Percentiles rank a stretch among this genome's conserved stretches.
phyloP scores from a whole-genome alignment of 2,888 invertebrate species.

The Cataglyphis livida region DNA sequence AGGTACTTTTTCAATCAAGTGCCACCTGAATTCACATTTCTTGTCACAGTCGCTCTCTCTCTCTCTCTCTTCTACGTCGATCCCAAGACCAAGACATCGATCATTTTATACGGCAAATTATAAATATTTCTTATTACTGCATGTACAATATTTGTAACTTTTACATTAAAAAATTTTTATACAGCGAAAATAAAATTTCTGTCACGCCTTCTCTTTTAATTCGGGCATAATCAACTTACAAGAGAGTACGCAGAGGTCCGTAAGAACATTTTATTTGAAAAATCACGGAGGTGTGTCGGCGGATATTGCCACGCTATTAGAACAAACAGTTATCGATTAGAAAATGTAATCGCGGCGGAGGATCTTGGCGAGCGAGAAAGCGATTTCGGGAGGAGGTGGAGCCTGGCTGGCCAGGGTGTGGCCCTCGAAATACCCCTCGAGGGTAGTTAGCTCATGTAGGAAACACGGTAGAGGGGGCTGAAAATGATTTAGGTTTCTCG shows the following conservation, averaged over 20 bases:
- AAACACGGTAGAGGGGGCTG: slow-evolving; percentile 71
- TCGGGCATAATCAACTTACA: not conserved
- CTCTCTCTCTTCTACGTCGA: not conserved
- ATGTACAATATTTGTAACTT: not conserved
- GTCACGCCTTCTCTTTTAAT: not conserved
- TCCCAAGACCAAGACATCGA: not conserved
- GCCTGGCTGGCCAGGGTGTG: slow-evolving; percentile 80
- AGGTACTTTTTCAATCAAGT: not conserved
- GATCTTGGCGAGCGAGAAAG: slow-evolving; percentile 60
- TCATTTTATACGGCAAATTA: not conserved
- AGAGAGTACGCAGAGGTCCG: not conserved
- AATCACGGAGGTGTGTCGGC: slow-evolving; percentile 34
- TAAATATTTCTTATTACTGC: not conserved
- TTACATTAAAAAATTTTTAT: not conserved
- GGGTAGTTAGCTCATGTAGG: slow-evolving; percentile 79
- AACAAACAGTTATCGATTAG: slow-evolving; percentile 54
- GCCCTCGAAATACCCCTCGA: slow-evolving; percentile 76
- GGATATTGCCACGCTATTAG: slow-evolving; percentile 12
- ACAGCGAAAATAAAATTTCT: not conserved
- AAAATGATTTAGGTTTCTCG: slow-evolving; percentile 80
- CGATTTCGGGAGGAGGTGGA: slow-evolving; percentile 81
- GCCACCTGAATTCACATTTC: slow-evolving; percentile 65
- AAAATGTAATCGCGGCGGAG: slow-evolving; percentile 56
- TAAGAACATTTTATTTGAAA: slow-evolving; percentile 34
- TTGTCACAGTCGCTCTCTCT: not conserved